Base-by-base conservation (phyloP, 1,140 invertebrate genomes). In the Cepaea nemoralis region DNA sequence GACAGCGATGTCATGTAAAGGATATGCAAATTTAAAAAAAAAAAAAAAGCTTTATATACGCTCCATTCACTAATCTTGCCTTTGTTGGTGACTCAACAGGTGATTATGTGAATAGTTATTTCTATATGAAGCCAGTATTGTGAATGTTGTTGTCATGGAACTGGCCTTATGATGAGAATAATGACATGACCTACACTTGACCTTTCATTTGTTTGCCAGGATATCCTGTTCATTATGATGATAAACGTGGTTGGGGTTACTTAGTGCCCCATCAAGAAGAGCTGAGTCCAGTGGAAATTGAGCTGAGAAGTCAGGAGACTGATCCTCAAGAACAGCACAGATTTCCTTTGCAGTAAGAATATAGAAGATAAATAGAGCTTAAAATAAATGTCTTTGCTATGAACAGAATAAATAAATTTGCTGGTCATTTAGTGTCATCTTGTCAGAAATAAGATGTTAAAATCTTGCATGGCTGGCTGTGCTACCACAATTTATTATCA, bases 161-260 rank as follows among this genome's bases (percentile, higher is more conserved):
- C n/a, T n/a, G n/a, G n/a, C n/a, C n/a, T 24, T 55, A 19, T 55
- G 19, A 55, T 55, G 16, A 45, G 42, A 45, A 45, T 45, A 6
- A 45, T 45, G 6, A 45, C 42, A 10, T 45, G 6, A 45, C 8
- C 42, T 45, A 45, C 16, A 45, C 6, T 10, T 45, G 42, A 6
- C 42, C 8, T 45, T 45, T 45, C 16, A 10, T 70, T 48, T 27
- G 0, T 69, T 69, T 63, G 3, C 5, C 69, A 80, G 78, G 95
- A 8, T 97, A 95, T 92, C 97, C 98, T 0, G 90, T 99, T 33
- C 96, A 99, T 92, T 94, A 95, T 91, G 93, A 96, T 70, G 92
- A 93, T 76, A 94, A 94, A 8, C 93, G 96, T 86, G 97, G 97
- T 1, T 99, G 98, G 98, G 97, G 98, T 0, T 97, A 97, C 90